Base-by-base conservation (phyloP, 2,888 invertebrate species). In the Megamerina dolium region DNA sequence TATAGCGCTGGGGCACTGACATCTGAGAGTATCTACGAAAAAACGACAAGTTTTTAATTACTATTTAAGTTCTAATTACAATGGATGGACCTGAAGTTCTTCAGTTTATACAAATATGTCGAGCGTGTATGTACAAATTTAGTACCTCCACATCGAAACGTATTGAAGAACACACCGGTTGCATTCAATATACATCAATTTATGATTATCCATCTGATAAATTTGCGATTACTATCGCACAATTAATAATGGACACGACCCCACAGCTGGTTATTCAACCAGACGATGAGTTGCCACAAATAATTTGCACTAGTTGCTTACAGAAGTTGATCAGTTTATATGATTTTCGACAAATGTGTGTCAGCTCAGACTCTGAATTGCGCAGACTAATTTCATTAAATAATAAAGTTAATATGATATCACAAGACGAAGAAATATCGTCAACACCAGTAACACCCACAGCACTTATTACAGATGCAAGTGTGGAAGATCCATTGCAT, bases 271-370 rank as follows among this genome's bases (percentile, higher is more conserved):
- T 66, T 66, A 64, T 74, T 41, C 63, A 66, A 13, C 49, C 65
- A 14, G 74, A 74, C 29, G 81, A 82, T 68, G 77, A 77, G 29
- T 60, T 82, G 42, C 81, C 82, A 1, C 77, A 80, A 56, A 73
- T 73, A 41, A 68, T 82, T 36, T 83, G 82, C 56, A 55, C 67
- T 48, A 65, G 70, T 12, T 83, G 82, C 59, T 69, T 74, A 2
- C 69, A 69, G 41, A 66, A 71, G 34, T 69, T 79, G 13, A 65
- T 77, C 45, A 64, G 73, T 13, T 66, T 75, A 5, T 77, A 77
- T 56, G 59, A 66, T 29, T 76, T 76, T 52, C 75, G 75, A 52
- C 54, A 65, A 46, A 69, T 72, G 57, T 75, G 74, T 48, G 69
- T 75, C 4, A 18, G 33, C 14, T 45, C 48, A 4, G 43, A 48